Evolutionary conservation across 1,140 invertebrate species (phyloP).

Genomic region (Catajapyx aquilonaris): DNA sequence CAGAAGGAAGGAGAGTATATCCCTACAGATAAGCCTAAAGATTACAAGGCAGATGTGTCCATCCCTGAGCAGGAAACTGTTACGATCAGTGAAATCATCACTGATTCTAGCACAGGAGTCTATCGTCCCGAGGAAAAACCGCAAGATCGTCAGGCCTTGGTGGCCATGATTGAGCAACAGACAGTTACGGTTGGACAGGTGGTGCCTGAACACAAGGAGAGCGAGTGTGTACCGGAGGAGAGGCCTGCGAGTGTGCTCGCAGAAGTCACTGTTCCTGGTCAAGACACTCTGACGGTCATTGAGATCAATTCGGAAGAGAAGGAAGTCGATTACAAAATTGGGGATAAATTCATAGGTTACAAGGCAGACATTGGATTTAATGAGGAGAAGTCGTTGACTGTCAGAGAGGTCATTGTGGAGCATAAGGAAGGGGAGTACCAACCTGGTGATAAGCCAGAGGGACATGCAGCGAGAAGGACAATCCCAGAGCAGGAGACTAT

Average conservation of each 20-base stretch:
- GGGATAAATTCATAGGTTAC: too few species aligned
- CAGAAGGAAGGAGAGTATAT: slow-evolving; percentile 19
- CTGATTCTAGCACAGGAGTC: background rate
- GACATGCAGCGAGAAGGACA: background rate
- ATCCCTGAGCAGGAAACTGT: slow-evolving; percentile 14
- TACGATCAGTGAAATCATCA: slow-evolving; percentile 6
- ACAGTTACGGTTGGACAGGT: too few species aligned
- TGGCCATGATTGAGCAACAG: too few species aligned
- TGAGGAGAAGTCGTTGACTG: slow-evolving; percentile 20
- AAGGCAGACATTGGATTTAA: slow-evolving; percentile 21
- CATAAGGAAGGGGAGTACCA: slow-evolving; percentile 28
- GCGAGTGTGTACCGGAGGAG: too few species aligned
- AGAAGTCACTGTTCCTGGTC: too few species aligned
- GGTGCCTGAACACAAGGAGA: too few species aligned
- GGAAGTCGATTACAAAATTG: too few species aligned
- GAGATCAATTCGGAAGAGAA: too few species aligned
- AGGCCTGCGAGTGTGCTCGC: too few species aligned
- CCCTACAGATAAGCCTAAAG: slow-evolving; percentile 14
- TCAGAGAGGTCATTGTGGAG: slow-evolving; percentile 22
- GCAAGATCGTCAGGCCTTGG: too few species aligned
- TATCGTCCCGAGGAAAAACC: background rate
- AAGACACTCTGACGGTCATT: too few species aligned
- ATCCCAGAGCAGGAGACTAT: slow-evolving; percentile 17
- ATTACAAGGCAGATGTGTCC: slow-evolving; percentile 20
- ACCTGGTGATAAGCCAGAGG: background rate